A percentile compares a stretch with the other conserved stretches of the same genome.
These are phyloP conservation scores for Colletes gigas DNA, from an alignment of 1,140 invertebrate species.

Conservation along the genomic window DNA sequence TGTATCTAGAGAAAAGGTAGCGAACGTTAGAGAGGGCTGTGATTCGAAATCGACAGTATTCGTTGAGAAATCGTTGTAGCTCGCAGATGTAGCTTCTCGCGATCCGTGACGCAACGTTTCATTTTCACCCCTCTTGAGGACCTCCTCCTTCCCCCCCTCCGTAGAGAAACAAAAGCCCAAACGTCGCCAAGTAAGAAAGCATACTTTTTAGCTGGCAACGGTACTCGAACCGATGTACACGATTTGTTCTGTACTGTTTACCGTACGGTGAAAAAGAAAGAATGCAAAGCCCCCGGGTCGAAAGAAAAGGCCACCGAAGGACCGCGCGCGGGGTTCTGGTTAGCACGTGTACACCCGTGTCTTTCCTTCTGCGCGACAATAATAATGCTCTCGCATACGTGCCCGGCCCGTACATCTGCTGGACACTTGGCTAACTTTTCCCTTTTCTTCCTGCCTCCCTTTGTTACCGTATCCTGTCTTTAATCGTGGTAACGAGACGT, in stretches of 20 bases:
- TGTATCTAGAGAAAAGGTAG: no score
- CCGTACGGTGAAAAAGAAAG: slow-evolving; percentile 30
- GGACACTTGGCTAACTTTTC: slow-evolving; percentile 64
- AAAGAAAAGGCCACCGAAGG: slow-evolving; percentile 58
- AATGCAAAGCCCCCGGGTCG: slow-evolving; percentile 43
- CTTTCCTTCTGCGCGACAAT: slow-evolving; percentile 56
- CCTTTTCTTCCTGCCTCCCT: slow-evolving; percentile 34
- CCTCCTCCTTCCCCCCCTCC: no score
- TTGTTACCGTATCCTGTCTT: slow-evolving; percentile 40
- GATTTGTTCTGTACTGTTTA: slow-evolving; percentile 3
- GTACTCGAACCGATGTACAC: slow-evolving; percentile 8
- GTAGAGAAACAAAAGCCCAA: not conserved
- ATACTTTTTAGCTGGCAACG: slow-evolving; percentile 8
- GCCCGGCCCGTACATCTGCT: slow-evolving; percentile 66
- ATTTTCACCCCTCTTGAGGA: not conserved
- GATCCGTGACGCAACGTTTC: not conserved
- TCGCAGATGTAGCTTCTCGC: not conserved
- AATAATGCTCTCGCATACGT: slow-evolving; percentile 61
- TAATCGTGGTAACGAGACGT: slow-evolving; percentile 32
- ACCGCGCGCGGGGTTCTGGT: slow-evolving; percentile 43
- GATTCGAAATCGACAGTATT: not conserved
- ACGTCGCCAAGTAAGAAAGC: not conserved
- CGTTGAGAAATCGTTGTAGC: no score
- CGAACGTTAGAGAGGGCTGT: no score
- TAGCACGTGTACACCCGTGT: slow-evolving; percentile 53